Evolutionary conservation across 1,140 invertebrate genomes (phyloP), one percentile per base, ranked within the genome.

Genomic region (Saccostrea cuccullata): DNA sequence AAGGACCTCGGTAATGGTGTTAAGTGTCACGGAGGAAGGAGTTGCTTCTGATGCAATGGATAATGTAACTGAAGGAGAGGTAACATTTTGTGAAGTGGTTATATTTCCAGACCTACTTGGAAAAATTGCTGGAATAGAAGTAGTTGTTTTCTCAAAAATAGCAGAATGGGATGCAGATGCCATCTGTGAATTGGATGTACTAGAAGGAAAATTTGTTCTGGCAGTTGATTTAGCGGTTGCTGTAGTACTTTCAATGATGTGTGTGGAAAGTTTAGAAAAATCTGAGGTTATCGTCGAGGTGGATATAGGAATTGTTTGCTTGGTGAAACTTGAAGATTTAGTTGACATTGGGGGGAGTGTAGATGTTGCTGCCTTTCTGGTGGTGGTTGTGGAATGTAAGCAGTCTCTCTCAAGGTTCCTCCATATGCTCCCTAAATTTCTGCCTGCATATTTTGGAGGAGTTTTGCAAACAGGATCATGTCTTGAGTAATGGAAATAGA

Each of bases 401-500:
- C 70, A 77, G 12, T 77, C 26, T 1, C 15, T 77, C 26, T 5
- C 26, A 15, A 77, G 70, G 0, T 77, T 26, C 26, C 70, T 77
- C 0, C 8, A 3, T 13, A 77, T 30, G 0, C 0, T 36, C 15
- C 12, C 11, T 15, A 91, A 20, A 20, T 20, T 85, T 67, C 13
- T 56, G 12, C 67, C 82, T 15, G 23, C 26, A 82, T 86, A 89
- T 23, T 56, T 56, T n/a, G 47, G 0, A 30, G 90, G 84, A 26
- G 36, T 56, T 40, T 2, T 23, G 83, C 88, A 89, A 15, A 55
- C 26, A 55, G 90, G 87, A 9, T 36, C 70, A 1, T 15, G 15
- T 64, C 58, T 47, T 23, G 82, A 88, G 30, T 55, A 23, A 20
- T 88, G 15, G 30, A 40, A 77, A 13, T 26, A 9, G 2, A 93